Base-by-base conservation (phyloP, 1,140 invertebrate species). In the Drosophila insularis region DNA sequence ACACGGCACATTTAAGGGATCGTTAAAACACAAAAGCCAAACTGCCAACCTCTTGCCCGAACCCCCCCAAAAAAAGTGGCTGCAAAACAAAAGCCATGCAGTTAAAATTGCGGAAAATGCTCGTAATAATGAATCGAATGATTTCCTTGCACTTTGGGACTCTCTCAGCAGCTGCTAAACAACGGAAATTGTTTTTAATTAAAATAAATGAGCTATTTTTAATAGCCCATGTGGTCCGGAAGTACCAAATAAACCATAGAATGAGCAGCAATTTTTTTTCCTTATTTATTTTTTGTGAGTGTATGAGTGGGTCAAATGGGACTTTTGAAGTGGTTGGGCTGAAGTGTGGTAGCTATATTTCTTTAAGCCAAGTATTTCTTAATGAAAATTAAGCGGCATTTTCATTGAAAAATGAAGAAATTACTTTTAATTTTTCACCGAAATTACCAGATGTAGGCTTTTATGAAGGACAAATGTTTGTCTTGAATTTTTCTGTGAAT, bases 121-220 rank as follows among this genome's bases (percentile, higher is more conserved):
- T 73, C 72, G 68, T 77, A 69, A 64, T 84, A 77, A 74, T 71
- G 71, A 74, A 67, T 80, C 68, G 60, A 74, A 81, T 59, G 56
- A 80, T 78, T 85, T 85, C 78, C 74, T 40, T 19, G 39, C 43
- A 13, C 55, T 43, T 37, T 31, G 14, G 21, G 19, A 5, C 55
- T 2, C 17, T 37, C 11, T 39, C 56, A 11, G 63, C 40, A 31
- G 35, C 39, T 23, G 37, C 68, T 79, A 63, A 74, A 78, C 68
- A 78, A 66, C 75, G 77, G 74, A 78, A 86, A 81, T 81, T 56
- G 71, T 75, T 81, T 78, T 78, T 86, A 86, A 86, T 86, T 86
- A 86, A 86, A 81, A 75, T 75, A 75, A 81, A 81, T 72, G 71
- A 72, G 74, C 64, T 31, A n/a, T 71, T 68, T 75, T 77, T 70